Evolutionary conservation across 2,113 vertebrate species (phyloP).

Genomic region (Pangasianodon gigas): DNA sequence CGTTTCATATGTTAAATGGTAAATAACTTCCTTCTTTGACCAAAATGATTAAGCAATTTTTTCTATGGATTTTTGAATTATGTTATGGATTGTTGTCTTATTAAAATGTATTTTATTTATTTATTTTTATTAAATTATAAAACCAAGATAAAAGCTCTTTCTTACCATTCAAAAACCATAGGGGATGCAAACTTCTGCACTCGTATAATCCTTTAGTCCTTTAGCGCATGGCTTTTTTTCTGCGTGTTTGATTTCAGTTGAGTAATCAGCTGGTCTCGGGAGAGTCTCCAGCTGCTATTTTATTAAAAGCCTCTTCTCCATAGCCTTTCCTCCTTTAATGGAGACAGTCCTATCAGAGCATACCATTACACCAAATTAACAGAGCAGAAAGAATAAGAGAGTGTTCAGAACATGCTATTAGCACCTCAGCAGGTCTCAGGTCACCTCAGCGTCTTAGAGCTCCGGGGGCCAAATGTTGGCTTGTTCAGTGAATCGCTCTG

Average conservation of each 20-base stretch:
- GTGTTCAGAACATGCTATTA: slow-evolving; percentile 37
- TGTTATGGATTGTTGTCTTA: not conserved
- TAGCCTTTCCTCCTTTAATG: slow-evolving; percentile 35
- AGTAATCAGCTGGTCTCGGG: not conserved
- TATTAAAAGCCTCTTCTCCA: slow-evolving; percentile 55
- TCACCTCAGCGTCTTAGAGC: not conserved
- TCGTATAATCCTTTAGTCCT: not conserved
- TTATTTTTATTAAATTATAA: not conserved
- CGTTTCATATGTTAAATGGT: not conserved
- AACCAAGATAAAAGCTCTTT: not conserved
- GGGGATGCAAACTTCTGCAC: not conserved
- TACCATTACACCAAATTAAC: slow-evolving; percentile 48
- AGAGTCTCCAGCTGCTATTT: slow-evolving; percentile 51
- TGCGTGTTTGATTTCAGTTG: slow-evolving; percentile 12
- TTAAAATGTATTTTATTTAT: not conserved
- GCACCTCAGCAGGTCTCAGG: not conserved
- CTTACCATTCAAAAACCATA: not conserved
- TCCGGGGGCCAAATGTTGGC: not conserved
- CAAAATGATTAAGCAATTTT: not conserved
- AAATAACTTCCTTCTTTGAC: not conserved
- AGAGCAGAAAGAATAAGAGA: slow-evolving; percentile 50
- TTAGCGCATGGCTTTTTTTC: not conserved
- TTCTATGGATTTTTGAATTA: not conserved
- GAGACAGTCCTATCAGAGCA: slow-evolving; percentile 37
- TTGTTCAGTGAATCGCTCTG: slow-evolving; percentile 13